Evolutionary conservation across 92 coral and sea anemone species (phyloP).

Genomic region (Phenganax stokvisi): DNA sequence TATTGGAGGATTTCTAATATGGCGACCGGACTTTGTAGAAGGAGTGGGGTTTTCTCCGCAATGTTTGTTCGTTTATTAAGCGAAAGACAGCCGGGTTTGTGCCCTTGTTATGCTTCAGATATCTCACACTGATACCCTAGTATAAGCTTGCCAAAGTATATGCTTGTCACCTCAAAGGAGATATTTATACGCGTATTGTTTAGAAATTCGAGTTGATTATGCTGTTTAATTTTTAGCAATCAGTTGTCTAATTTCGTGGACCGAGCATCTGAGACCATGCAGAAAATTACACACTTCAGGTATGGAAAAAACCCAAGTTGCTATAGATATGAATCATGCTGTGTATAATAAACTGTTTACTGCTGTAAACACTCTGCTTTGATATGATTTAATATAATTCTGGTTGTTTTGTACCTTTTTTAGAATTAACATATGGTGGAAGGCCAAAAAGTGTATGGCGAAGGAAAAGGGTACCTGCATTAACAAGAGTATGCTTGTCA

Average conservation of each 20-base stretch:
- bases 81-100: slow-evolving; percentile 2
- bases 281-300: slow-evolving; percentile 3
- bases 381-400: not conserved
- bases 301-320: not conserved
- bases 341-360: not conserved
- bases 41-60: not conserved
- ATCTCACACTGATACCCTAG: not conserved
- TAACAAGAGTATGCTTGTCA: slow-evolving; percentile 61
- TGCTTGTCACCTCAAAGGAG: not conserved
- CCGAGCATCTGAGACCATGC: not conserved
- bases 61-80: not conserved
- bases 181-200: not conserved
- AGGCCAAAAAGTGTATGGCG: slow-evolving; percentile 90
- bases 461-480: slow-evolving; percentile 75
- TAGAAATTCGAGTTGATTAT: not conserved
- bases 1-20: not conserved
- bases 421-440: slow-evolving; percentile 51
- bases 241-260: not conserved
- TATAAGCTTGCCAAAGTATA: not conserved
- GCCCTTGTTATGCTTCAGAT: not conserved
- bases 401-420: not conserved
- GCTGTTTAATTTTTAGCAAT: not conserved
- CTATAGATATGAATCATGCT: not conserved
- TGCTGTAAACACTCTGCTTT: not conserved
- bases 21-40: slow-evolving; percentile 17